Evolutionary conservation across 2,113 vertebrate species (phyloP), one percentile per base, ranked within the genome.

Genomic region (Paradoxurus hermaphroditus): DNA sequence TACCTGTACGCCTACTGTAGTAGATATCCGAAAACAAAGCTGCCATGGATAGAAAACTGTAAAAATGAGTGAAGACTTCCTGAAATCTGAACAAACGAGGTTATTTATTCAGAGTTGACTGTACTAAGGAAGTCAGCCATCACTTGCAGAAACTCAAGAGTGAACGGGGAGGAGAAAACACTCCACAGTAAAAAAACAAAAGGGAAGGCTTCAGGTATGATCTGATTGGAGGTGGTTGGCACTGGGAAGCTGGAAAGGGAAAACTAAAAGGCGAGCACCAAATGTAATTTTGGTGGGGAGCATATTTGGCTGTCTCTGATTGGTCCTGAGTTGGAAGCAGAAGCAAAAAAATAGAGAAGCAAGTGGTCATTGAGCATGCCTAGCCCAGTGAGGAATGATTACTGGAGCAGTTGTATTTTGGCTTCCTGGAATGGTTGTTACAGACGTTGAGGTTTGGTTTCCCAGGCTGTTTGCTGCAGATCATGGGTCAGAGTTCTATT

Each of bases 21-120:
- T 1, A 51, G 59, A 46, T 39, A 79, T 9, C 68, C 49, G 79
- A 89, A 97, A 83, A 95, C 73, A 96, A 91, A 95, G 41, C 44
- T 51, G n/a, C 13, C 14, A 19, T 70, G 62, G 18, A 73, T 1
- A 65, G 19, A 56, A 91, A 91, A 39, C n/a, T 29, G 14, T 51
- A 91, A 67, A 78, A 88, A 73, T 65, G 90, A 92, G 79, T 0
- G 1, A 67, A 84, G 36, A 44, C 36, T 12, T 14, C 14, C 53
- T 91, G 62, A 86, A 62, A 86, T 53, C n/a, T 44, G 19, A 56
- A 51, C 19, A n/a, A 51, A 65, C 0, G 0, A 87, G 78, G 18
- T 25, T 78, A 14, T 29, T 62, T 68, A n/a, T 75, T 92, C 75
- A 36, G 39, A 51, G 13, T 53, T 73, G 51, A 15, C 44, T 31